These are phyloP conservation scores for Drosophila tropicalis DNA, from an alignment of 1,140 invertebrate species.

Conservation along the genomic window DNA sequence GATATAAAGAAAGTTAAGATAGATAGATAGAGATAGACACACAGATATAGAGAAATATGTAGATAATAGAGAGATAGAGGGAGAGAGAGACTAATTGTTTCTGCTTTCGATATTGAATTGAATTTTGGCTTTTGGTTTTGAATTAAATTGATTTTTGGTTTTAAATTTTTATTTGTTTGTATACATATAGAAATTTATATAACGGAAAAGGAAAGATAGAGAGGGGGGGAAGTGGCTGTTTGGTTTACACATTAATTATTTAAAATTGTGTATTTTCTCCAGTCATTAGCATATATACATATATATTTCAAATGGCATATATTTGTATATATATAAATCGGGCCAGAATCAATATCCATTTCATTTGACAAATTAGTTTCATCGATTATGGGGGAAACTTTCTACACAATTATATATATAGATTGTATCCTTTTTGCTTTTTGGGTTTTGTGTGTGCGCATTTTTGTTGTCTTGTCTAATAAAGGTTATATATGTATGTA, in stretches of 20 bases:
- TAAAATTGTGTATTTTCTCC: conserved; percentile 67
- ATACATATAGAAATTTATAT: conserved; percentile 26
- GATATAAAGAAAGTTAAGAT: background rate
- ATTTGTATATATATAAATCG: conserved; percentile 39
- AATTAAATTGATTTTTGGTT: background rate
- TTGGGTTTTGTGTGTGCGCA: conserved; percentile 49
- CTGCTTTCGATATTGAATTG: background rate
- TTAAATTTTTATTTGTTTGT: background rate
- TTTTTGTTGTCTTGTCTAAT: conserved; percentile 42
- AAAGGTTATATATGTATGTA: conserved; percentile 8
- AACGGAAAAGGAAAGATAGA: conserved; percentile 48
- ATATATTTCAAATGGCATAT: conserved; percentile 16
- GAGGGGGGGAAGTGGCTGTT: conserved; percentile 32
- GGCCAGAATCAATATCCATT: conserved; percentile 59
- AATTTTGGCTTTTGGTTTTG: background rate
- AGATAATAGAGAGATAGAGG: background rate
- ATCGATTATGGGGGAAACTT: conserved; percentile 19
- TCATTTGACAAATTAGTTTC: conserved; percentile 48
- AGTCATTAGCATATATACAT: conserved; percentile 73
- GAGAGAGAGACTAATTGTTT: background rate
- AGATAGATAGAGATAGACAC: background rate
- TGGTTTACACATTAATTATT: conserved; percentile 40
- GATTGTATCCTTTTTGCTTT: conserved; percentile 10
- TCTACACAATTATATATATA: too few relatives aligned
- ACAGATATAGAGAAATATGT: background rate